Base-by-base conservation (phyloP, 2,113 vertebrate species). In the Myotis davidii region DNA sequence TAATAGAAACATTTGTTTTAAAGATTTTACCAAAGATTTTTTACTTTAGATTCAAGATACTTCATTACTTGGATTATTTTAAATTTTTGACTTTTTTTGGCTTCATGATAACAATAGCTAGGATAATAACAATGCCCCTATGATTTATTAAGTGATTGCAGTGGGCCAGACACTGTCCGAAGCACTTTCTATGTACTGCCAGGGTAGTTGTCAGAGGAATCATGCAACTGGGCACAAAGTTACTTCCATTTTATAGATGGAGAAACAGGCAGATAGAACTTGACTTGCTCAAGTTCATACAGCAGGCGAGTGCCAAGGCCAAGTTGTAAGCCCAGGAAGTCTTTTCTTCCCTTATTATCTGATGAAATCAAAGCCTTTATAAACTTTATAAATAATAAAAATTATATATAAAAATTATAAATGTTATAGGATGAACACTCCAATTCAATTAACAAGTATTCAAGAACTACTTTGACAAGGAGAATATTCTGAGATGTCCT, bases 331-430 rank as follows among this genome's bases (percentile, higher is more conserved):
- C 29, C 70, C 13, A 81, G 1, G 4, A 37, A 42, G 67, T 29
- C 39, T 94, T 61, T 94, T 86, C 45, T 84, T 37, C 42, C 12
- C 52, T 54, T 27, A 69, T 72, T 95, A 77, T 74, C 70, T 88
- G 73, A 88, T 61, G 48, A 85, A 95, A 74, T 64, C 77, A 88
- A 94, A 91, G 77, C 25, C 64, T 90, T 94, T 90, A 52, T 52
- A 39, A 88, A 81, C 52, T 69, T 94, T 79, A 69, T 84, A 56
- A 78, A 73, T 86, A 50, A 59, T 59, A 77, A 79, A 39, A 92
- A 64, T 88, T 90, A 59, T 67, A 84, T 79, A 79, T 29, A 72
- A 69, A 11, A 17, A 72, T 65, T 37, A 79, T 65, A 37, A 21
- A 17, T 76, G 42, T 45, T 25, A 74, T 52, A 77, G 39, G 32